phyloP scores from a whole-genome alignment of 2,797 vertebrate genomes.

The Microctenopoma stevenorrisi region DNA sequence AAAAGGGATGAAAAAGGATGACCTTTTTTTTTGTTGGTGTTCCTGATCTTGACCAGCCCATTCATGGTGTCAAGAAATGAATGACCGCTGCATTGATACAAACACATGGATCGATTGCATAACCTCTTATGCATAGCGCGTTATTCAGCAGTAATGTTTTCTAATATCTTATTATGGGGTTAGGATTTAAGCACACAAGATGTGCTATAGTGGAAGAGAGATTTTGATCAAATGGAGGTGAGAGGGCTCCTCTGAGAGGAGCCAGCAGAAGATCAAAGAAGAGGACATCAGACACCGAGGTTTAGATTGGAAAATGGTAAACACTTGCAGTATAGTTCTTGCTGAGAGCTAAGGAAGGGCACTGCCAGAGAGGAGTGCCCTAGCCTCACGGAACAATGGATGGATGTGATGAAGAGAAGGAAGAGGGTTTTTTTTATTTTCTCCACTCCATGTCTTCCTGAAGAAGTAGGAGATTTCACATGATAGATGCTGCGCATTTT shows the following conservation, averaged over 20 bases:
- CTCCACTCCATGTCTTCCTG: slow-evolving; percentile 35
- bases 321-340: slow-evolving; percentile 26
- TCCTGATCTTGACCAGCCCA: neutral
- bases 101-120: neutral
- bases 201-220: neutral
- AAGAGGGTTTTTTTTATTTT: slow-evolving; percentile 24
- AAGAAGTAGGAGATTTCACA: slow-evolving; percentile 23
- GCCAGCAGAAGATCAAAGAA: slow-evolving; percentile 9
- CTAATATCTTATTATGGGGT: slow-evolving; percentile 1
- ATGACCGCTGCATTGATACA: slow-evolving; percentile 6
- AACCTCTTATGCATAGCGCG: neutral
- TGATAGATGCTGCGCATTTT: slow-evolving; percentile 68
- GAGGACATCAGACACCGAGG: slow-evolving; percentile 15
- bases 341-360: slow-evolving; percentile 14
- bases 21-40: neutral
- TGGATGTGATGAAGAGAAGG: slow-evolving; percentile 37
- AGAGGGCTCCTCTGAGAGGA: slow-evolving; percentile 24
- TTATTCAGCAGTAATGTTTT: neutral
- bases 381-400: slow-evolving; percentile 48
- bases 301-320: slow-evolving; percentile 28
- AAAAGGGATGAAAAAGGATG: neutral
- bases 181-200: slow-evolving; percentile 16
- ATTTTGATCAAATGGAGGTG: slow-evolving; percentile 45
- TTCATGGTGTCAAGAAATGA: slow-evolving; percentile 4
- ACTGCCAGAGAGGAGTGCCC: slow-evolving; percentile 4